Base-by-base conservation (phyloP, 2,113 vertebrate genomes). In the Aptenodytes patagonicus region DNA sequence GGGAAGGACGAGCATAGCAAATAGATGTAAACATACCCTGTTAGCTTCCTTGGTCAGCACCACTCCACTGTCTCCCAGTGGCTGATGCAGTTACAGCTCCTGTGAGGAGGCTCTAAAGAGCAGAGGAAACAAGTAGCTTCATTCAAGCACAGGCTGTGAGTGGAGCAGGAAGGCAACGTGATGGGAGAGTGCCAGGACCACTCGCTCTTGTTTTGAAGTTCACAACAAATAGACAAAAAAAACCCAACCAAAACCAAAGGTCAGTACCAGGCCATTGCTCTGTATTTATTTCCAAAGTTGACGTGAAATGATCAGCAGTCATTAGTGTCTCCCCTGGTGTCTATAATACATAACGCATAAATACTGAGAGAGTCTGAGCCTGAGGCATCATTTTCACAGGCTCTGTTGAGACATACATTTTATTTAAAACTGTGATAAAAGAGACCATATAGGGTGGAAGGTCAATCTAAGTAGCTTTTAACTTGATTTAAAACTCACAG, bases 41-140 rank as follows among this genome's bases (percentile, higher is more conserved):
- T 47, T 9, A 32, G 32, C 34, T 62, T 57, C 61, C 40, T 25
- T 86, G 90, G 32, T 68, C 85, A 72, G 52, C 92, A 95, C 85
- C 82, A 24, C 90, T 77, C 44, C 92, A 90, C 57, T 91, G 92
- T 93, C 95, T 94, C 94, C 96, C 94, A 85, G 94, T 47, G 95
- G 92, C 78, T 90, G 82, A 42, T 73, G 71, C 51, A 58, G 71
- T 92, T 70, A 93, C 55, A 89, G 57, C 81, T 83, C 11, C 66
- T 72, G 40, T 11, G 38, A 77, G 22, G 47, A 78, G 79, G 10
- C 73, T 89, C 10, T 26, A 15, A 82, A 68, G 24, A 40, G 46
- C 58, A 44, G 44, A 80, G 71, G 31, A 73, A 42, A 42, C 51
- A 32, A 58, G 15, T 6, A 31, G 40, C 32, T 89, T 83, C 58